Evolutionary conservation across 2,888 invertebrate species (phyloP), one percentile per base, ranked within the genome.

Genomic region (Bibio marci): DNA sequence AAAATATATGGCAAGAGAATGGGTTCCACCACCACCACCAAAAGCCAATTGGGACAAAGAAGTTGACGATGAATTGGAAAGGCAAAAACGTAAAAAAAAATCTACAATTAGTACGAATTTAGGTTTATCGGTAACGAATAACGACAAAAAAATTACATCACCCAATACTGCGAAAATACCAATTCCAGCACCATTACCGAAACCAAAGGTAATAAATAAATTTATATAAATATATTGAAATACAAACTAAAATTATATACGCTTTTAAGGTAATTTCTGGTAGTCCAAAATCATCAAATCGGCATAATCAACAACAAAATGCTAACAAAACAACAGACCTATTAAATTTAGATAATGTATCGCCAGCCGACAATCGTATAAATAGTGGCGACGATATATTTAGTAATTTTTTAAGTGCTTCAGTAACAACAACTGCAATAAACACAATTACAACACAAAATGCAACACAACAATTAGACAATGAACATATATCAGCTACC

Each of bases 1-100:
- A 66, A 94, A 95, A 59, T 98, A 94, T 61, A 87, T 95, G 52
- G 95, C 95, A n/a, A 77, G 82, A 51, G 95, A 95, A 65, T 95
- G 92, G 92, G 85, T 94, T 37, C 86, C 82, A 30, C 87, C 86
- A 12, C 70, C 80, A 6, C 64, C 80, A 49, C 87, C 88, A 5
- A 85, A 86, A 64, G 81, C 81, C 45, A 76, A 79, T 57, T 79
- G 79, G 83, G 87, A 83, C 49, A 82, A 85, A 58, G 87, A 87
- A 57, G 76, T 87, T 44, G 87, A 87, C 48, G 86, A 86, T 53
- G 85, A 85, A 61, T 72, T 82, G 37, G 86, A 86, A 54, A 70
- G 72, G 45, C 80, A 79, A 52, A 83, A 82, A 52, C 72, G 80
- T 49, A 82, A 83, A 65, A 86, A 86, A 70, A 85, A 86, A 59